Conservation (phyloP, 2,888 invertebrate species). For the Ischnus inquisitorius region DNA sequence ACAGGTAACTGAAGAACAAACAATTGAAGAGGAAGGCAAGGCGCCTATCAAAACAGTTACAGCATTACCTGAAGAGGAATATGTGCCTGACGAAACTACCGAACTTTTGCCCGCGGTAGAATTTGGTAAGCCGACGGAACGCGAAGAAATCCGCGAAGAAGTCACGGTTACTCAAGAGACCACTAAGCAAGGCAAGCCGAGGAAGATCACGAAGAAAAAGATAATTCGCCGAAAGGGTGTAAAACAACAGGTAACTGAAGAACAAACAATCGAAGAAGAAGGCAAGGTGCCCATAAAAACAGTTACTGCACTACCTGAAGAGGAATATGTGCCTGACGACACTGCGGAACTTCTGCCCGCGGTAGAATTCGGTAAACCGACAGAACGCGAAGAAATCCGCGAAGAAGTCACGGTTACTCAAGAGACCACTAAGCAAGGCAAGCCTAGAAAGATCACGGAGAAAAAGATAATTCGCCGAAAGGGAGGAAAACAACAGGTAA, state of each 20-base stretch:
- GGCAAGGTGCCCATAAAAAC: conserved; percentile 54
- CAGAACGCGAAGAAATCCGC: conserved; percentile 75
- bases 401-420: conserved; percentile 77
- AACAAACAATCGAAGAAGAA: conserved; percentile 73
- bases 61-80: conserved; percentile 75
- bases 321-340: conserved; percentile 65
- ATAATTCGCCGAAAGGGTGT: conserved; percentile 77
- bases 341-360: conserved; percentile 75
- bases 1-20: conserved; percentile 84
- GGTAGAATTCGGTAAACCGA: conserved; percentile 74
- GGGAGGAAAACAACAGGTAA: conserved; percentile 79
- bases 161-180: conserved; percentile 84
- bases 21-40: conserved; percentile 84
- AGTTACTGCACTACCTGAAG: conserved; percentile 60
- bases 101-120: conserved; percentile 50
- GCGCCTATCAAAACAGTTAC: conserved; percentile 81
- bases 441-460: conserved; percentile 80
- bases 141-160: conserved; percentile 80
- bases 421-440: conserved; percentile 79
- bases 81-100: conserved; percentile 63
- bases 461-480: conserved; percentile 83
- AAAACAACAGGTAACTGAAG: conserved; percentile 78
- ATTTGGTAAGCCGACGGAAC: conserved; percentile 47
- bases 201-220: conserved; percentile 77
- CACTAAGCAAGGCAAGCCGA: conserved; percentile 81